Percentiles rank a stretch among this genome's conserved stretches.
Conservation (phyloP, 1,140 invertebrate species). For the Mamestra configurata region DNA sequence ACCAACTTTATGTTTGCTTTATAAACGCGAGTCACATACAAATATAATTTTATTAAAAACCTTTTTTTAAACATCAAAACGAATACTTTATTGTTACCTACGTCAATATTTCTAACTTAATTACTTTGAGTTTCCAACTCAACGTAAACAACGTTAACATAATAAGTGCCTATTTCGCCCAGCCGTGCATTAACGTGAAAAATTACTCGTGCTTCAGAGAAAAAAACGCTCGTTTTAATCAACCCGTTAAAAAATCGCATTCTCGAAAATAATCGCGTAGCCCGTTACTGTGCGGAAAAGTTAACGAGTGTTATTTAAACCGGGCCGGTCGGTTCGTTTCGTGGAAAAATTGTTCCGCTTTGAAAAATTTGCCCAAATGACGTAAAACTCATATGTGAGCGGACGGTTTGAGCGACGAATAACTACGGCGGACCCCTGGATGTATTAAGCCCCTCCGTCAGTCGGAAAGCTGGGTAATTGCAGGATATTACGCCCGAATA, state of each 20-base stretch:
- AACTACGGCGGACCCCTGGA: constrained; percentile 65
- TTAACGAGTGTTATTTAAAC: constrained; percentile 85
- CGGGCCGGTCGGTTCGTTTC: constrained; percentile 65
- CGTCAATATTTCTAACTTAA: constrained; percentile 46
- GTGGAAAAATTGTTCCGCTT: constrained; percentile 76
- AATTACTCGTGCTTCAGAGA: constrained; percentile 63
- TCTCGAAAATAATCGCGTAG: constrained; percentile 77
- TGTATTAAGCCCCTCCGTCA: constrained; percentile 75
- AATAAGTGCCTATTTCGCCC: constrained; percentile 59
- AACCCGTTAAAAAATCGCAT: constrained; percentile 78
- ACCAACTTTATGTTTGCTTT: not conserved
- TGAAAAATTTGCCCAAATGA: constrained; percentile 81
- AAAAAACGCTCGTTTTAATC: constrained; percentile 72
- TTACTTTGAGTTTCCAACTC: constrained; percentile 41
- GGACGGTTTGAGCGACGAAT: constrained; percentile 65
- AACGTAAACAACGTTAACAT: constrained; percentile 54
- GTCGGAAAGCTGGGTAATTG: constrained; percentile 74
- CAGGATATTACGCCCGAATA: constrained; percentile 60
- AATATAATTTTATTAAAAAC: constrained; percentile 6
- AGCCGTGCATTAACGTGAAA: constrained; percentile 65
- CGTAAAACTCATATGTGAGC: constrained; percentile 80
- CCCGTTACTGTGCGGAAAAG: constrained; percentile 73
- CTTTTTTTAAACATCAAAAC: constrained; percentile 31
- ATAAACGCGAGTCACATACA: constrained; percentile 18
- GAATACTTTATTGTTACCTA: constrained; percentile 39